A percentile compares a stretch with the other conserved stretches of the same genome.
Conservation (phyloP, 1,140 invertebrate species). For the Monochamus saltuarius region DNA sequence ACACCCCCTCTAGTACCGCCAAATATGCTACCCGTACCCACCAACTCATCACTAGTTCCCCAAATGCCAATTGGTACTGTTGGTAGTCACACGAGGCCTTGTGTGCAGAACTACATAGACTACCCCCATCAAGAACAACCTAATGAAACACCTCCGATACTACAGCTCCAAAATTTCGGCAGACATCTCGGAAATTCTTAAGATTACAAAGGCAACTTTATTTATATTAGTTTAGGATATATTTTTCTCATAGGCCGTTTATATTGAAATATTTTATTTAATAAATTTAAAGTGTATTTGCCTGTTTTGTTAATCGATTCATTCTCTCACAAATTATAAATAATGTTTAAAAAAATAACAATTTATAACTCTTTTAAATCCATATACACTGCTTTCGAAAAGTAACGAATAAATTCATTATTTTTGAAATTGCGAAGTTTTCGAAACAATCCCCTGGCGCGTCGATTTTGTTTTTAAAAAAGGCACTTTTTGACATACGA, state of each 20-base stretch:
- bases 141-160: constrained; percentile 44
- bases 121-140: constrained; percentile 28
- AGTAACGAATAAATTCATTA: no score
- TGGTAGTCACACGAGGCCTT: constrained; percentile 15
- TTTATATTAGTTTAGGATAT: constrained; percentile 5
- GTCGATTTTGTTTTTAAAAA: no score
- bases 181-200: constrained; percentile 46
- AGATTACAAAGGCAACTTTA: constrained; percentile 6
- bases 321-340: background rate
- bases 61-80: constrained; percentile 17
- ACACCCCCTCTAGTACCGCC: constrained; percentile 46
- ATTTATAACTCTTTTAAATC: background rate
- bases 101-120: constrained; percentile 37
- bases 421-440: no score
- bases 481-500: no score
- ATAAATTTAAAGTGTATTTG: background rate
- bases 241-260: background rate
- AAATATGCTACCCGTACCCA: constrained; percentile 26
- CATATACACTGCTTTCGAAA: no score
- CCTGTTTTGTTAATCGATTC: background rate
- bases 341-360: background rate
- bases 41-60: constrained; percentile 11
- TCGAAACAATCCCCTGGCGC: no score
- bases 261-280: constrained; percentile 4
- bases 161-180: constrained; percentile 49